phyloP scores from a whole-genome alignment of 2,888 invertebrate genomes.

The Palloptera scutellata region DNA sequence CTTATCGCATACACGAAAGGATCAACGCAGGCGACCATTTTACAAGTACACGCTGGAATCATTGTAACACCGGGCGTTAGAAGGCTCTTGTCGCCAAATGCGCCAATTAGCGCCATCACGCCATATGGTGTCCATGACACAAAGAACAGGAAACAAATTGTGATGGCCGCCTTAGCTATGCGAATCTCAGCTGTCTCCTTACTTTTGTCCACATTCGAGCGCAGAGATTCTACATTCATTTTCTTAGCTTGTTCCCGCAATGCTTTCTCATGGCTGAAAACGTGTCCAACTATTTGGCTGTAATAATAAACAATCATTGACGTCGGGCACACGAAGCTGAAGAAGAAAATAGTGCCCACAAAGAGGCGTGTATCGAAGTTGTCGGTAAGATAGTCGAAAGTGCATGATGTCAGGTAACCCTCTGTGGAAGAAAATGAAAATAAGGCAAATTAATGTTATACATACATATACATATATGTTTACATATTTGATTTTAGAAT shows the following conservation, averaged over 20 bases:
- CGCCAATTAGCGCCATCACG: constrained; percentile 80
- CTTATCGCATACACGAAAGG: constrained; percentile 92
- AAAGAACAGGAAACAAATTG: constrained; percentile 84
- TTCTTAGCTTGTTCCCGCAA: constrained; percentile 83
- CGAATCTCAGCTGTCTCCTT: constrained; percentile 80
- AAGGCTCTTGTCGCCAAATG: constrained; percentile 76
- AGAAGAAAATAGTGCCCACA: constrained; percentile 77
- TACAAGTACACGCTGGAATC: constrained; percentile 87
- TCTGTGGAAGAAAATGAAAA: constrained; percentile 67
- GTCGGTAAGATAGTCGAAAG: constrained; percentile 83
- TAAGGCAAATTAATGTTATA: no score
- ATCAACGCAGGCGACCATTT: constrained; percentile 89
- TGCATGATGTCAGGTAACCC: constrained; percentile 88
- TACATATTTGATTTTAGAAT: no score
- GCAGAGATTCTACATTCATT: constrained; percentile 88
- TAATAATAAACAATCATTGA: constrained; percentile 81
- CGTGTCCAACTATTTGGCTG: constrained; percentile 85
- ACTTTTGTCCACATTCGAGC: constrained; percentile 73
- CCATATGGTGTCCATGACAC: constrained; percentile 93
- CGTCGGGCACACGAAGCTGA: constrained; percentile 82
- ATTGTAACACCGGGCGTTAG: constrained; percentile 80
- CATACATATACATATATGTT: no score
- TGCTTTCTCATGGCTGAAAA: constrained; percentile 86
- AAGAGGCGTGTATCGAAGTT: constrained; percentile 82
- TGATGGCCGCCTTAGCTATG: constrained; percentile 88